phyloP scores from a whole-genome alignment of 2,113 vertebrate species.

The Nannobrachium achirus region DNA sequence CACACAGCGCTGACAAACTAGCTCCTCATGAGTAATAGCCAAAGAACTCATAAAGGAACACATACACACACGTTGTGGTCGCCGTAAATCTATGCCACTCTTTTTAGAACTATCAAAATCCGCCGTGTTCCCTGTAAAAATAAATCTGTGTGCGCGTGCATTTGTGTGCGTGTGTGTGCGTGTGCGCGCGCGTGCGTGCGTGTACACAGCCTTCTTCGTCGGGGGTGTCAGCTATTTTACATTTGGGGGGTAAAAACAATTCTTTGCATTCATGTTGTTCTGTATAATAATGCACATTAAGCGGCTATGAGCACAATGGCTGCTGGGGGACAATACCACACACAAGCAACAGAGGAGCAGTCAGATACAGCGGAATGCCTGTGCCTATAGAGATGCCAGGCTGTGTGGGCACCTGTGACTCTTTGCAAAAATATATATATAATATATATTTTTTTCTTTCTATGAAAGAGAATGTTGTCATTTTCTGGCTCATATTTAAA shows the following conservation, averaged over 20 bases:
- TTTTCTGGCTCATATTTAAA: no score
- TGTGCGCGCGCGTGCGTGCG: neutral
- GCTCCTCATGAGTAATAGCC: constrained; percentile 78
- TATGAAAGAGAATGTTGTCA: no score
- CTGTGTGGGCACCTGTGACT: constrained; percentile 42
- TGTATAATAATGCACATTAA: constrained; percentile 55
- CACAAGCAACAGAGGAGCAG: constrained; percentile 32
- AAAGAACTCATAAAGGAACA: constrained; percentile 78
- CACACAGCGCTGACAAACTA: constrained; percentile 80
- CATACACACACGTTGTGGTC: constrained; percentile 73
- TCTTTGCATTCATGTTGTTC: constrained; percentile 45
- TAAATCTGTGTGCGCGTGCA: constrained; percentile 49
- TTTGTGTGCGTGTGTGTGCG: constrained; percentile 8
- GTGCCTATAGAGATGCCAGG: constrained; percentile 29
- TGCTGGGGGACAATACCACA: neutral
- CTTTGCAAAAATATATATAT: constrained; percentile 15
- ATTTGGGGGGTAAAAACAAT: constrained; percentile 25
- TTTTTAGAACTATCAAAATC: constrained; percentile 64
- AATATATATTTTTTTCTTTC: no score
- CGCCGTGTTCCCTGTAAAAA: constrained; percentile 55
- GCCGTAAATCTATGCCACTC: constrained; percentile 70
- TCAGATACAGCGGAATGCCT: constrained; percentile 25
- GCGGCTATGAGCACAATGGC: constrained; percentile 28
- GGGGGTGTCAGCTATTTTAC: constrained; percentile 58
- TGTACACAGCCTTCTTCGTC: constrained; percentile 34